Evolutionary conservation across 2,797 vertebrate species (phyloP), one percentile per base, ranked within the genome.

Genomic region (Austrolebias charrua): DNA sequence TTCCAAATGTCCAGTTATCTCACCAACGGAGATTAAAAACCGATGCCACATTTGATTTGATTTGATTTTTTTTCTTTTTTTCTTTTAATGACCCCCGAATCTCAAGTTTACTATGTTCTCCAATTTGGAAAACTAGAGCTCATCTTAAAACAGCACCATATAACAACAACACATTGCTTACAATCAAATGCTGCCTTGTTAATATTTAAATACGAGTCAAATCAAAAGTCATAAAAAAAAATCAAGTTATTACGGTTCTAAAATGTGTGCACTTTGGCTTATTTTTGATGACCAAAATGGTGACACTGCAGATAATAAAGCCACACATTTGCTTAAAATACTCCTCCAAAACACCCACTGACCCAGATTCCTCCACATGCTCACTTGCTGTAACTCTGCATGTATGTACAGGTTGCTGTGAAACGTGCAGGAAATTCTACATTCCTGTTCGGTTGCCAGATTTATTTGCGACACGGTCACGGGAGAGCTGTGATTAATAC

Each of bases 381-480:
- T 43, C n/a, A 8, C 16, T 10, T 7, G 4, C 11, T 11, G 50
- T 12, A 33, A 24, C 19, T 16, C 53, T 16, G 14, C 16, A 35
- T 43, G 14, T 60, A 38, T 11, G 7, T 11, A n/a, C 43, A 46
- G 14, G 60, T 19, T 51, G 45, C 40, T 35, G 15, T 38, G 14
- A 76, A 67, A 50, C 31, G 51, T 60, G 55, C 60, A 53, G 55
- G 15, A 40, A 40, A 56, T 54, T 48, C 29, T 15, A 19, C 55
- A 69, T 73, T 66, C 60, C 60, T 50, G 40, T 9, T n/a, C 35
- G 19, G 8, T 48, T 47, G 58, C 69, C 24, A 44, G 42, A 12
- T 64, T 73, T 45, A 42, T 73, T 67, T 69, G 46, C 61, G 63
- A 46, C 61, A 42, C 61, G 49, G 54, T 52, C 47, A 42, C 12